Conservation (phyloP, 2,113 vertebrate species). For the Platycercus adscitus region DNA sequence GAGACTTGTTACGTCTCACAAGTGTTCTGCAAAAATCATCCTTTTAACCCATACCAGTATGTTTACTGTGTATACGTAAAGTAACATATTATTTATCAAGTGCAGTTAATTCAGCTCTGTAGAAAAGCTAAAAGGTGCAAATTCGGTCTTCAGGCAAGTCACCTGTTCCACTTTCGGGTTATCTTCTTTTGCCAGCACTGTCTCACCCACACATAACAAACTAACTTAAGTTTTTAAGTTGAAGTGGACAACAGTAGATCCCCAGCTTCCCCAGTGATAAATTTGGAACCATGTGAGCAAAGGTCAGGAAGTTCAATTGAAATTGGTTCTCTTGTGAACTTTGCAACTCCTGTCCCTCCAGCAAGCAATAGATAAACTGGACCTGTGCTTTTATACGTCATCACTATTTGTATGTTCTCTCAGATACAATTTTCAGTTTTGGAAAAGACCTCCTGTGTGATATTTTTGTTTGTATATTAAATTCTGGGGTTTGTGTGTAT, state of each 20-base stretch:
- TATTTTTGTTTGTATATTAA: conserved; percentile 33
- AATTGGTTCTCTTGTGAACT: not conserved
- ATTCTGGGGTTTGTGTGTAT: not conserved
- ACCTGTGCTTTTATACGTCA: conserved; percentile 31
- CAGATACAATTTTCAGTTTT: conserved; percentile 14
- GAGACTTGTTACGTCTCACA: not conserved
- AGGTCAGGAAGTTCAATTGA: conserved; percentile 1
- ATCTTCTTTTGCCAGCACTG: not conserved
- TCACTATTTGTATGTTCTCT: conserved; percentile 35
- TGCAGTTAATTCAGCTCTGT: not conserved
- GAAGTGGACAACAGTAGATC: conserved; percentile 3
- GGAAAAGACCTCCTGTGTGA: not conserved
- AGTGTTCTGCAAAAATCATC: not conserved
- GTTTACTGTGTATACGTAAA: not conserved
- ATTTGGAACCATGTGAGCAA: conserved; percentile 20
- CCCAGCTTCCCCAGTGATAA: not conserved
- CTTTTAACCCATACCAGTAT: not conserved
- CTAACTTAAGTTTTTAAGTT: conserved; percentile 2
- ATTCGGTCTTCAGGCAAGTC: conserved; percentile 8
- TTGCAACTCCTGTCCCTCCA: not conserved
- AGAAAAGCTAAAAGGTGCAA: not conserved
- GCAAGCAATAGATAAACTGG: conserved; percentile 19
- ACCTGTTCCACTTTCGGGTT: not conserved
- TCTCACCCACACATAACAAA: not conserved
- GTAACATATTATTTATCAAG: not conserved